A percentile compares a stretch with the other conserved stretches of the same genome.
Conservation (phyloP, 1,140 invertebrate species). For the Pseudomyrmex flavicornis region DNA sequence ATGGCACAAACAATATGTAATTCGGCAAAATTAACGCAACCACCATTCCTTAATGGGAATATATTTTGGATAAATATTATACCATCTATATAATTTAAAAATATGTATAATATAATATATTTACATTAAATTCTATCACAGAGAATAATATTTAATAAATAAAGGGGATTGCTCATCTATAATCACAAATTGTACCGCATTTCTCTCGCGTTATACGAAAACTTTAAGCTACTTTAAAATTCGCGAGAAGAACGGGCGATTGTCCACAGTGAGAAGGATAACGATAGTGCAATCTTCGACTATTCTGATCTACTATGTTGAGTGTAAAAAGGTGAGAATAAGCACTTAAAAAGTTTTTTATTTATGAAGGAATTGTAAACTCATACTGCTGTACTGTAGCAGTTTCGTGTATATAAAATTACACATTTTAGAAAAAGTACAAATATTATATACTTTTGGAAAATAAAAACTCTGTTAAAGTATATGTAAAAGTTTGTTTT, state of each 20-base stretch:
- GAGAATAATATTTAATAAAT: no score
- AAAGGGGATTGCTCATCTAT: no score
- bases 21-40: not conserved
- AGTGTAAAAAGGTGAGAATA: no score
- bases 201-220: no score
- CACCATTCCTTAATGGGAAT: slow-evolving; percentile 6
- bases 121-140: no score
- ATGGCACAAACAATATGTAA: slow-evolving; percentile 1
- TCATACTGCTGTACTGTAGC: slow-evolving; percentile 27
- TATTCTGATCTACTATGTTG: no score
- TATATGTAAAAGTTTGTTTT: slow-evolving; percentile 15
- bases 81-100: not conserved
- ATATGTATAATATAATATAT: not conserved
- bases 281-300: no score
- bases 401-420: not conserved
- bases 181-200: no score
- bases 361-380: slow-evolving; percentile 12
- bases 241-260: no score
- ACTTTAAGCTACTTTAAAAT: no score
- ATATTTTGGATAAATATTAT: not conserved
- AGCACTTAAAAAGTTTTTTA: not conserved
- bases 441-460: slow-evolving; percentile 11
- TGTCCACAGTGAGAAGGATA: no score
- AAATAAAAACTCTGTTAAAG: slow-evolving; percentile 9
- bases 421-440: no score